phyloP scores from a whole-genome alignment of 2,113 vertebrate species.

The Ictalurus furcatus region DNA sequence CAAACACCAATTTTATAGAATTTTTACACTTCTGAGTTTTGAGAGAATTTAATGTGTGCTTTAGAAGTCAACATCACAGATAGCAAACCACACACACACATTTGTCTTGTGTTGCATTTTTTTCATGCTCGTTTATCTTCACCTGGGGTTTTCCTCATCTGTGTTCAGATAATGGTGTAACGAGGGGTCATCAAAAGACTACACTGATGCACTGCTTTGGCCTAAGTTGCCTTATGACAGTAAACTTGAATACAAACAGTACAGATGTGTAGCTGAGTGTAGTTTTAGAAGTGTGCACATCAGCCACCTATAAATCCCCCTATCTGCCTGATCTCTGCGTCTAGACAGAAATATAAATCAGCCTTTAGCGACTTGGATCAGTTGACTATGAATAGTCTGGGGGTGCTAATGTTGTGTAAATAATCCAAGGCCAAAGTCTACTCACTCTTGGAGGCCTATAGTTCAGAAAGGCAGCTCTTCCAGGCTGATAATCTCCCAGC shows the following conservation, averaged over 20 bases:
- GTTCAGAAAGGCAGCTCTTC: not conserved
- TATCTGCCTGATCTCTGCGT: not conserved
- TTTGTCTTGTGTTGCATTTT: not conserved
- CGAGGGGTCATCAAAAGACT: not conserved
- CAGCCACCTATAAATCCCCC: not conserved
- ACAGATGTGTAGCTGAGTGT: not conserved
- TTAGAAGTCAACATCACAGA: not conserved
- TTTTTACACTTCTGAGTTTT: not conserved
- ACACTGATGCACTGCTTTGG: not conserved
- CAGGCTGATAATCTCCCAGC: not conserved
- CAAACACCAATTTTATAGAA: not conserved
- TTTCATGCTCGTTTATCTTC: not conserved
- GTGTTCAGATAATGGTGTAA: not conserved
- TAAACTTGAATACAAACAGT: no score
- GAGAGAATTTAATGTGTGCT: not conserved
- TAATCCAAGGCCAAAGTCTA: constrained; percentile 36
- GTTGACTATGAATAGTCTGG: constrained; percentile 13
- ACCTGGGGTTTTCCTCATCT: not conserved
- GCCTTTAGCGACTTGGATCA: constrained; percentile 33
- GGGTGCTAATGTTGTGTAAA: constrained; percentile 43
- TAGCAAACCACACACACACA: not conserved
- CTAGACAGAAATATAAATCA: not conserved
- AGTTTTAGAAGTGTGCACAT: not conserved
- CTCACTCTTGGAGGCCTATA: not conserved
- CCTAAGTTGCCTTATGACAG: not conserved